A percentile compares a stretch with the other conserved stretches of the same genome.
Evolutionary conservation across 2,797 vertebrate species (phyloP).

Genomic region (Melanotaenia maccullochi): DNA sequence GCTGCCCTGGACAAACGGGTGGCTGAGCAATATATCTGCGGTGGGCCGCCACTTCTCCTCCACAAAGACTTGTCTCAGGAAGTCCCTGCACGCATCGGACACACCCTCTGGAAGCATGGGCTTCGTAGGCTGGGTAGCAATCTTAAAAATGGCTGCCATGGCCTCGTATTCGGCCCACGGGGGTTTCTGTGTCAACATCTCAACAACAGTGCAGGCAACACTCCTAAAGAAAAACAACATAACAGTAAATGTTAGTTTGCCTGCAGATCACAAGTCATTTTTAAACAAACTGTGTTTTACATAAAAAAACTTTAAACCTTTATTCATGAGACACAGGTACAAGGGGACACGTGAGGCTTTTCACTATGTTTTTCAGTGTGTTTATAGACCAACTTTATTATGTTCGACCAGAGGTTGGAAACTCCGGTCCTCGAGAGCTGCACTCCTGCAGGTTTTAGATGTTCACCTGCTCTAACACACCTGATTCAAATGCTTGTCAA

Average conservation of each 20-base stretch:
- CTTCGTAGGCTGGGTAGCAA: conserved; percentile 93
- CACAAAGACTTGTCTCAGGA: conserved; percentile 91
- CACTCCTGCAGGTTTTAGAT: background rate
- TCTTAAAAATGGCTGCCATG: conserved; percentile 96
- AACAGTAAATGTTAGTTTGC: background rate
- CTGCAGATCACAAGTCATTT: background rate
- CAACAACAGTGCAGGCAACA: conserved; percentile 92
- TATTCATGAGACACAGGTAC: too few species aligned
- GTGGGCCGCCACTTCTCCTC: conserved; percentile 93
- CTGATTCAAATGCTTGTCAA: background rate
- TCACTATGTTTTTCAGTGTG: too few species aligned
- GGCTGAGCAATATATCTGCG: conserved; percentile 87
- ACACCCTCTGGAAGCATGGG: conserved; percentile 88
- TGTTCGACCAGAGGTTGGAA: too few species aligned
- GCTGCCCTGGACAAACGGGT: conserved; percentile 87
- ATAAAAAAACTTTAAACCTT: too few species aligned
- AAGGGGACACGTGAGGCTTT: too few species aligned
- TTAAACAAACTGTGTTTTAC: background rate
- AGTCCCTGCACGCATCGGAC: conserved; percentile 88
- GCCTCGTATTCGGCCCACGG: conserved; percentile 95
- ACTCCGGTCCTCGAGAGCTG: too few species aligned
- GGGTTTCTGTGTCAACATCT: conserved; percentile 94
- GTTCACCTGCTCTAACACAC: background rate
- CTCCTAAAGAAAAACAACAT: conserved; percentile 81
- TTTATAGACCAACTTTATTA: too few species aligned